A percentile compares a stretch with the other conserved stretches of the same genome.
Evolutionary conservation across 2,888 invertebrate genomes (phyloP).

Genomic region (Tiliacea citrago): DNA sequence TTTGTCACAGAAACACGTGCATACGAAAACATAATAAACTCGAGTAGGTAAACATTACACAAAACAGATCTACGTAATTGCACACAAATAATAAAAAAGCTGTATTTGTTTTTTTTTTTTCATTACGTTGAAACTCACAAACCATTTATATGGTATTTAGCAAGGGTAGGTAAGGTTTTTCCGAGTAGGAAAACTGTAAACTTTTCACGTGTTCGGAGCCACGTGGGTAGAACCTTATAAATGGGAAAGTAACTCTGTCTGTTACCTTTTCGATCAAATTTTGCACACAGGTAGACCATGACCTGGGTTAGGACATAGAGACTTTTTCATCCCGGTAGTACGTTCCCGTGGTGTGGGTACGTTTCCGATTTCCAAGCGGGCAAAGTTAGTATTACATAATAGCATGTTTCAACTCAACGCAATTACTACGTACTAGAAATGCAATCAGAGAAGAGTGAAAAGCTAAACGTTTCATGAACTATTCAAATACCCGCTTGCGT

Average conservation of each 20-base stretch:
- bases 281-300: no score
- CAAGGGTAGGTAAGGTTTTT: background rate
- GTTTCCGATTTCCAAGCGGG: no score
- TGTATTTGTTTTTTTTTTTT: background rate
- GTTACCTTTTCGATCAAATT: no score
- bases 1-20: no score
- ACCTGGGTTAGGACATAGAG: no score
- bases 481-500: conserved; percentile 25
- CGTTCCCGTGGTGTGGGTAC: no score
- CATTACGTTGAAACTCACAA: background rate
- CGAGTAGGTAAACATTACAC: no score
- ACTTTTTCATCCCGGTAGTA: no score
- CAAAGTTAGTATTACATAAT: background rate
- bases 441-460: conserved; percentile 21
- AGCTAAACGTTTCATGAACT: conserved; percentile 7
- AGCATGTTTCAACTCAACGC: background rate
- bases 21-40: no score
- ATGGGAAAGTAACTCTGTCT: no score
- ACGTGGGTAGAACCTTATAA: background rate
- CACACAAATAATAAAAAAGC: background rate
- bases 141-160: no score
- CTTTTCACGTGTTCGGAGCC: background rate
- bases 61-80: no score
- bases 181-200: background rate
- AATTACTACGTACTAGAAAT: background rate